Conservation (phyloP, 2,797 vertebrate species). For the Microtus obscurus region DNA sequence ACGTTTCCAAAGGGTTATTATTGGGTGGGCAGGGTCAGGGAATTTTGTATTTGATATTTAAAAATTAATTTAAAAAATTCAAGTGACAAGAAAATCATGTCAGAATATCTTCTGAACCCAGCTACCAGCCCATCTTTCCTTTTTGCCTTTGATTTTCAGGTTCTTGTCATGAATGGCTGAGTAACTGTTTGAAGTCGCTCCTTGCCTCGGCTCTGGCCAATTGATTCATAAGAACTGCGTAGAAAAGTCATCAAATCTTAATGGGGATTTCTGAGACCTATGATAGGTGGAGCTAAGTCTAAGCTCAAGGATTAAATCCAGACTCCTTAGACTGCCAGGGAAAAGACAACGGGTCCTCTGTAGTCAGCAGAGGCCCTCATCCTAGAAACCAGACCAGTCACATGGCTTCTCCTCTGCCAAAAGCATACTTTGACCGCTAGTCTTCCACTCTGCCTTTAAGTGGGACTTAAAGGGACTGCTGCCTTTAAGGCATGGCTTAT, state of each 20-base stretch:
- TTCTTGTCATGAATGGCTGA: conserved; percentile 17
- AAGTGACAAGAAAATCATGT: conserved; percentile 56
- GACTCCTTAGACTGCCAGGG: background rate
- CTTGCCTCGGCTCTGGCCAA: background rate
- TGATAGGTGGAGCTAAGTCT: conserved; percentile 12
- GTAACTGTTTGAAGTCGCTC: background rate
- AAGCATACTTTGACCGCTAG: background rate
- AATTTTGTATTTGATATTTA: conserved; percentile 67
- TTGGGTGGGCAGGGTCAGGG: background rate
- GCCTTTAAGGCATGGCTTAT: background rate
- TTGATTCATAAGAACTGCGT: conserved; percentile 40
- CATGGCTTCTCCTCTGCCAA: background rate
- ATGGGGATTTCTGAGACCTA: conserved; percentile 49
- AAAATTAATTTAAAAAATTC: conserved; percentile 64
- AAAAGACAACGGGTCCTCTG: background rate
- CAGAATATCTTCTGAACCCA: conserved; percentile 31
- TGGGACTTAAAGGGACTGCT: background rate
- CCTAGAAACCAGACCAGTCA: background rate
- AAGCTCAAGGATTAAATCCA: conserved; percentile 36
- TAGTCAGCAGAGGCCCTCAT: background rate
- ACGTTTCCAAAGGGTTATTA: conserved; percentile 50
- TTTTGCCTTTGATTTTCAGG: conserved; percentile 55
- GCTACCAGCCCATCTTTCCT: conserved; percentile 45
- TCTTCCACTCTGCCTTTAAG: background rate
- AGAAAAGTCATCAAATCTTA: conserved; percentile 55